A percentile compares a stretch with the other conserved stretches of the same genome.
These are phyloP conservation scores for Spongilla lacustris DNA, from an alignment of 37 sponge, comb jelly and placozoan genomes.

Conservation along the genomic window DNA sequence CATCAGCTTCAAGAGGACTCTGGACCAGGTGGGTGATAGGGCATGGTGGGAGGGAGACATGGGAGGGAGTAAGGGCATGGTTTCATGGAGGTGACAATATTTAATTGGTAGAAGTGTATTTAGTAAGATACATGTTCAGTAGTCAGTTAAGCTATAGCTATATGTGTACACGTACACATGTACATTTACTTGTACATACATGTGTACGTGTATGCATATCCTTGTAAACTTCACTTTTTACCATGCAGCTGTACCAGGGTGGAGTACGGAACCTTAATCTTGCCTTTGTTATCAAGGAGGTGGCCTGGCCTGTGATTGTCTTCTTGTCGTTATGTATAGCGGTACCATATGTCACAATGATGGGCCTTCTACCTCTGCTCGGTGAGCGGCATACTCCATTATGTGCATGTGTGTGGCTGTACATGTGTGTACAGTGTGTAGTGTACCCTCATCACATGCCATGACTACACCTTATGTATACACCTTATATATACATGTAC, in stretches of 20 bases:
- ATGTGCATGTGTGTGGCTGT: no score
- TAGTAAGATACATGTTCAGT: not conserved
- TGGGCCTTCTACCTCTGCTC: constrained; percentile 43
- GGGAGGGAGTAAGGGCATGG: no score
- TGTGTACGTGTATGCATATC: not conserved
- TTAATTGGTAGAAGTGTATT: not conserved
- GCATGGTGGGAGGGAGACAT: not conserved
- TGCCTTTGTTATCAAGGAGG: constrained; percentile 60
- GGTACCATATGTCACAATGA: constrained; percentile 68
- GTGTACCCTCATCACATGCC: no score
- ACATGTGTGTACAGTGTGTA: no score
- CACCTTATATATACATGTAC: no score
- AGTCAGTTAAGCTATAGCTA: no score
- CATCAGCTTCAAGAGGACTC: constrained; percentile 71
- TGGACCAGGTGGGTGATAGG: constrained; percentile 68
- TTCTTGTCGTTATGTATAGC: constrained; percentile 49
- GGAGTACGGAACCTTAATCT: constrained; percentile 87
- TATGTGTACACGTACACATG: not conserved
- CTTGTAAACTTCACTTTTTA: not conserved
- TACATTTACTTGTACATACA: not conserved
- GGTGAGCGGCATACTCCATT: constrained; percentile 7
- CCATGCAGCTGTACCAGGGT: constrained; percentile 68
- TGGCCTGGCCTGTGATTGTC: constrained; percentile 83
- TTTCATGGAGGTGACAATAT: no score
- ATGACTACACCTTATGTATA: no score